Evolutionary conservation across 2,797 vertebrate genomes (phyloP), one percentile per base, ranked within the genome.

Genomic region (Tiaroga cobitis): DNA sequence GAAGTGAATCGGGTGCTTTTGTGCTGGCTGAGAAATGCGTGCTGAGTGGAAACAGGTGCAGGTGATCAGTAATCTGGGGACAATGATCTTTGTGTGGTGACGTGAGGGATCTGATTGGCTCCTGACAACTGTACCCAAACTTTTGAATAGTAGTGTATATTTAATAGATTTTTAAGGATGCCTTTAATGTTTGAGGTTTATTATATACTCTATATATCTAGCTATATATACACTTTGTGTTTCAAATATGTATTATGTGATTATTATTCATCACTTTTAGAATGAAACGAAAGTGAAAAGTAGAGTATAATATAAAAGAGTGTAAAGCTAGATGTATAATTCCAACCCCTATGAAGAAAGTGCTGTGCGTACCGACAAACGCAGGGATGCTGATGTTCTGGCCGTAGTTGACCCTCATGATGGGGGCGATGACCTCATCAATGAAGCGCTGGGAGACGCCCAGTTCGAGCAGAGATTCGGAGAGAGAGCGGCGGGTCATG

Each of bases 381-480:
- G 98, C 98, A 0, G 97, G 97, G 90, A 99, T 97, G 85, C 96
- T 95, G 91, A 97, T 95, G 0, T 98, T 97, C 93, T 99, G 98
- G 76, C 98, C 96, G 0, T 98, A 98, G 95, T 97, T 99, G 93
- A 97, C 96, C 90, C 97, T 96, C 93, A 98, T 97, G 81, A 98
- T 94, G 0, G 98, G 97, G 0, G 96, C 96, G 29, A 99, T 97
- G 86, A 99, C 96, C 0, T 99, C 98, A 0, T 99, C 97, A 18
- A 99, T 97, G 56, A 99, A 99, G 86, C 96, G 97, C 92, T 99
- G 98, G 0, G 97, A 98, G 92, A 99, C 95, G 0, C 98, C 98
- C 89, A 98, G 94, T 92, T 98, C 97, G 90, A 98, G 93, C 90
- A 99, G 91, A 63, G 97, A 97, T 92, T 99, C 97, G 0, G 96